Evolutionary conservation across 2,113 vertebrate species (phyloP).

Genomic region (Theropithecus gelada): DNA sequence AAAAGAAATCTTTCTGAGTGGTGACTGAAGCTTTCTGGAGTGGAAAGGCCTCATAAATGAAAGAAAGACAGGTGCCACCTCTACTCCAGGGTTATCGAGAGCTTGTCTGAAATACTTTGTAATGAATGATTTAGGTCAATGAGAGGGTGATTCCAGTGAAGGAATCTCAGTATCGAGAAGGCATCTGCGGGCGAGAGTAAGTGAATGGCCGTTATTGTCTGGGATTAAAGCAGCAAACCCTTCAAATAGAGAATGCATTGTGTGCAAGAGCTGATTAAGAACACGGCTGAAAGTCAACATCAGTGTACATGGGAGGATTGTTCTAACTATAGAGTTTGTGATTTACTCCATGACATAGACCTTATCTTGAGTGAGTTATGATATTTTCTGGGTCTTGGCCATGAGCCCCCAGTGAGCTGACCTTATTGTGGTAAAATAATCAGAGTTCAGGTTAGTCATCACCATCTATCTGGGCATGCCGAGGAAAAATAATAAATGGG

Average conservation of each 20-base stretch:
- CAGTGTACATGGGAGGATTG: not conserved
- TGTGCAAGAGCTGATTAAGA: slow-evolving; percentile 44
- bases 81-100: not conserved
- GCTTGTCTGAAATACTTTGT: slow-evolving; percentile 38
- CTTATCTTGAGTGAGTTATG: slow-evolving; percentile 51
- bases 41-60: not conserved
- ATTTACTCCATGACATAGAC: slow-evolving; percentile 22
- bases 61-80: not conserved
- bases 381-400: slow-evolving; percentile 43
- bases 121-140: slow-evolving; percentile 59
- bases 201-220: slow-evolving; percentile 69
- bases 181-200: not conserved
- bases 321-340: slow-evolving; percentile 17
- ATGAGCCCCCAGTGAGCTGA: not conserved
- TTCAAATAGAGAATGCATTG: slow-evolving; percentile 55
- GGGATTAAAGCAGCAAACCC: slow-evolving; percentile 33
- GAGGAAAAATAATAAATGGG: not conserved
- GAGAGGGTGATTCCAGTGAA: slow-evolving; percentile 59
- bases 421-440: slow-evolving; percentile 39
- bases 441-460: not conserved
- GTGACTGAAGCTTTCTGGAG: not conserved
- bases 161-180: slow-evolving; percentile 40
- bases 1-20: not conserved
- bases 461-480: not conserved
- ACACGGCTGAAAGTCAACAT: not conserved